Base-by-base conservation (phyloP, 1,140 invertebrate species). In the Drosophila insularis region DNA sequence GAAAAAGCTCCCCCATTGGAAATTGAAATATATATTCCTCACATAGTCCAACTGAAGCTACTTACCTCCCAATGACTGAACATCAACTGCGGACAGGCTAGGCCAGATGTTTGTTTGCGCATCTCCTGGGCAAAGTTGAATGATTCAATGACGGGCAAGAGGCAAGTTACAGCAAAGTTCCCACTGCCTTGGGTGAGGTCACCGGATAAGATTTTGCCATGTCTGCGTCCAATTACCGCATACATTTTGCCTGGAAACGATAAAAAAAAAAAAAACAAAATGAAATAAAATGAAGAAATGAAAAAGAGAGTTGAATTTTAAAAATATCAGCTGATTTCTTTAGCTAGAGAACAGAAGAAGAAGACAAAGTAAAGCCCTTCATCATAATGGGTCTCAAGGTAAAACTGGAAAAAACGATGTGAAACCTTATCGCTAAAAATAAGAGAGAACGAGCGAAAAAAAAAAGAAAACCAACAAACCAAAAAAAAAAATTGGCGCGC, bases 11-110 rank as follows among this genome's bases (percentile, higher is more conserved):
- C 27, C 4, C 27, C 27, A 27, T 27, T 27, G 27, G 27, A 35
- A 11, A 35, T 35, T 35, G 32, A n/a, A n/a, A n/a, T n/a, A n/a
- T n/a, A n/a, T n/a, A n/a, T 10, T 35, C 32, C 32, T 7, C 2
- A 8, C 8, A 2, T 7, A 7, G 8, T 32, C 32, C 32, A 10
- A 27, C 35, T 63, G 31, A 67, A 50, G 55, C 56, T 58, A 84
- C 93, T 94, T 92, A 97, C 97, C 95, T 99, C 98, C 97, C 98
- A 99, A 92, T 99, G 98, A 90, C 97, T 98, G 93, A 99, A 99
- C 74, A 97, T 94, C 65, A 99, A 94, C 92, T 99, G 98, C 10
- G 98, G 98, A 92, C 96, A 96, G 5, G 98, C 98, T 64, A 99
- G 93, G 23, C 99, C 99, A 71, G 98, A 99, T 31, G 98, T 99